Conservation (phyloP, 1,140 invertebrate species). For the Cotesia chilonis region DNA sequence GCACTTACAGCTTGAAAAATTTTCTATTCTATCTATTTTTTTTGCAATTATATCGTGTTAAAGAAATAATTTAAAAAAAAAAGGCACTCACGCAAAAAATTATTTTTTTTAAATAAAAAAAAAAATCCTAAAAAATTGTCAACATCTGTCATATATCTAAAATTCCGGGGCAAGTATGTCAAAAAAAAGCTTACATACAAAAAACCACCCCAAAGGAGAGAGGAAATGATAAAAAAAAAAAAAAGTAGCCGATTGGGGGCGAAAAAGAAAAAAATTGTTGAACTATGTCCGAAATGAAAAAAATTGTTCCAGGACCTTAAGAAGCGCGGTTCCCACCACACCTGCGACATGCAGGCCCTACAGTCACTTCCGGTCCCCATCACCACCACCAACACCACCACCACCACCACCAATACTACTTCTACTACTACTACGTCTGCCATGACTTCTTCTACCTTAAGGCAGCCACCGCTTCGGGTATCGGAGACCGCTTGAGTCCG, state of each 20-base stretch:
- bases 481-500: slow-evolving; percentile 64
- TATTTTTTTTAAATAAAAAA: background rate
- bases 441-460: slow-evolving; percentile 58
- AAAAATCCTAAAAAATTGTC: background rate
- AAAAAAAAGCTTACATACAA: no score
- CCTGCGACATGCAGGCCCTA: slow-evolving; percentile 66
- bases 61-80: no score
- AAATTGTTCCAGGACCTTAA: slow-evolving; percentile 66
- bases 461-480: slow-evolving; percentile 59
- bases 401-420: no score
- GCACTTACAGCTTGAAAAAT: no score
- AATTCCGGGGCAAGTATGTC: no score
- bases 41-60: background rate
- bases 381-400: slow-evolving; percentile 46
- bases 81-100: no score
- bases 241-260: slow-evolving; percentile 17
- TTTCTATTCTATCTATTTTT: background rate
- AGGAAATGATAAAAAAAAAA: slow-evolving; percentile 25
- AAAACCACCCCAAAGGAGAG: slow-evolving; percentile 6
- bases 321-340: slow-evolving; percentile 64
- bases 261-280: slow-evolving; percentile 41
- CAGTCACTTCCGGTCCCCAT: slow-evolving; percentile 64
- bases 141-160: background rate
- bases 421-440: slow-evolving; percentile 48
- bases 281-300: slow-evolving; percentile 59